Base-by-base conservation (phyloP, 1,140 invertebrate genomes). In the Halictus rubicundus region DNA sequence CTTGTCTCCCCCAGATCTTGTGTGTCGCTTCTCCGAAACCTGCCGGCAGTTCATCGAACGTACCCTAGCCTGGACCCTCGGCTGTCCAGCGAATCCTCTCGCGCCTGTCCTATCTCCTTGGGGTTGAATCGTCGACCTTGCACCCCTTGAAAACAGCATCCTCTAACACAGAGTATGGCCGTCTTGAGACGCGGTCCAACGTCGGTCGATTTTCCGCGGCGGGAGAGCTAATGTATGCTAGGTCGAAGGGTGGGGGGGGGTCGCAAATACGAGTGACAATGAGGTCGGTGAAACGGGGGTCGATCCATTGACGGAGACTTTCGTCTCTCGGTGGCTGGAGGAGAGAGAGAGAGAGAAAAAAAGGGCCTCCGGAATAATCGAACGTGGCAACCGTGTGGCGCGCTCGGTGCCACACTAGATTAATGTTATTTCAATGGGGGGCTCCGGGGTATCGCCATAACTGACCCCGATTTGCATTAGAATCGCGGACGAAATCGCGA, bases 391-490 rank as follows among this genome's bases (percentile, higher is more conserved):
- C 77, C 73, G 84, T 81, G 69, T 25, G 79, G 68, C 74, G 77
- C 72, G 81, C 81, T 80, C 77, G 68, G 75, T 88, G 87, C 89
- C 88, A 88, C 88, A 84, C 75, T 88, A 87, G 88, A 90, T 90
- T 90, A 90, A 90, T 90, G 88, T 89, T 88, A 88, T 90, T 90
- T 89, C 88, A 88, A 90, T 90, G 85, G 81, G 42, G 49, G 72
- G n/a, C 57, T 16, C 3, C 8, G 68, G 60, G 83, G 65, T 81
- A 83, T 86, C 84, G 86, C 80, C 79, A 80, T 88, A 81, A 88
- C 88, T 90, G 89, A 89, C 89, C 89, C 86, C 88, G 82, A 90
- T 90, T 90, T 90, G 87, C 88, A 89, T 90, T 65, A 89, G 87
- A 89, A 89, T 89, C 80, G 54, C 54, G 69, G 74, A 52, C 60